phyloP scores from a whole-genome alignment of 2,888 invertebrate species.

The Parascotia fuliginaria region DNA sequence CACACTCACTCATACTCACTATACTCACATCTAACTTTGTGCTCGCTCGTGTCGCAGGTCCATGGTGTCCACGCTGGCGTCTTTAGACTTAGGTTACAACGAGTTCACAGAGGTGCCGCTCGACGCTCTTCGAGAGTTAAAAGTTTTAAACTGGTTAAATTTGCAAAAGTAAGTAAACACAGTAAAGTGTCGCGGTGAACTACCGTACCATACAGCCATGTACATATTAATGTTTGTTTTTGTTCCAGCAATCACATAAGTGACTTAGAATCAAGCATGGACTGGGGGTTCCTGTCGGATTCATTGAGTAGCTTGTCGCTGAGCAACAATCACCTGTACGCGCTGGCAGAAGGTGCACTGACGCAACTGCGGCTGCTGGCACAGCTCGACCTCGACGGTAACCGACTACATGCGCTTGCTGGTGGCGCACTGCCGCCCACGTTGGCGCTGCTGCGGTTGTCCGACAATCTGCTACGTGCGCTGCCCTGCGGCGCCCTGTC shows the following conservation, averaged over 20 bases:
- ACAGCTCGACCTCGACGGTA: slow-evolving; percentile 88
- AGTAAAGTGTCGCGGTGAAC: no score
- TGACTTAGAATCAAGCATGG: slow-evolving; percentile 59
- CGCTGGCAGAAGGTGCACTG: slow-evolving; percentile 77
- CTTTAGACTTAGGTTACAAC: slow-evolving; percentile 91
- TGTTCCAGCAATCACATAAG: slow-evolving; percentile 89
- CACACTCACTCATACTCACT: neutral
- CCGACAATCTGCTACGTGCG: slow-evolving; percentile 87
- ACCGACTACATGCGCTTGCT: slow-evolving; percentile 86
- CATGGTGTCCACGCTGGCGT: slow-evolving; percentile 90
- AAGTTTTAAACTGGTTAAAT: slow-evolving; percentile 90
- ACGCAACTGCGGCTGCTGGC: slow-evolving; percentile 86
- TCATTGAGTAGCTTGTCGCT: slow-evolving; percentile 90
- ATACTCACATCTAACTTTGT: neutral
- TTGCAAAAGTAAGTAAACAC: slow-evolving; percentile 90
- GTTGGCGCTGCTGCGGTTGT: slow-evolving; percentile 87
- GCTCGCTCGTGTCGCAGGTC: slow-evolving; percentile 83
- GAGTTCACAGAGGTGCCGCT: slow-evolving; percentile 89
- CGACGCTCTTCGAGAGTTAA: slow-evolving; percentile 87
- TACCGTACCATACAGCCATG: no score
- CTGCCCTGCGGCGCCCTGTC: slow-evolving; percentile 86
- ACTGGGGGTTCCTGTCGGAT: slow-evolving; percentile 90
- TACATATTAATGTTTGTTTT: neutral
- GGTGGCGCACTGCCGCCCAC: slow-evolving; percentile 86
- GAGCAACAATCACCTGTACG: slow-evolving; percentile 90